Evolutionary conservation across 1,140 invertebrate genomes (phyloP), one percentile per base, ranked within the genome.

Genomic region (Drosophila equinoxialis): DNA sequence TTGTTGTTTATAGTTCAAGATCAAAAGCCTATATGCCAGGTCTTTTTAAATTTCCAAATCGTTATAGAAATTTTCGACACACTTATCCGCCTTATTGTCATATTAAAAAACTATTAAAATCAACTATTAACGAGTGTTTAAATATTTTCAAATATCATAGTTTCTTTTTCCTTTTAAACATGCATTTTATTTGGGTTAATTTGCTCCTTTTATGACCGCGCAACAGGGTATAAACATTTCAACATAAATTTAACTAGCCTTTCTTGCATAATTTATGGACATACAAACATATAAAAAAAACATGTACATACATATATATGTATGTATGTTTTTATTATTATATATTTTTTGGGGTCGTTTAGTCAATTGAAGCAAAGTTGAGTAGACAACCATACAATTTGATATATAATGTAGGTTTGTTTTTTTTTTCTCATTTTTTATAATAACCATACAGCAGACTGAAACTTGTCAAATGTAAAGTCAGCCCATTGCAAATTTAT

Each of bases 401-500:
- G 26, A 59, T 14, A 20, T 13, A 59, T 58, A 57, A 14, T 37
- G 30, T 37, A 35, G 1, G 13, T 6, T 5, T 30, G 35, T 45
- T 61, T 17, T n/a, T 17, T n/a, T 37, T 1, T 33, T 23, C 10
- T 48, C 59, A 33, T 33, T 20, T 45, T 42, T 69, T 57, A 42
- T 17, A 60, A 60, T 70, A 67, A 33, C 60, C 63, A 54, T 61
- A 57, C 5, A 55, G 48, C 48, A 55, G 54, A 8, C 45, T 17
- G 7, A 11, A 23, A 20, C 45, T 51, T 51, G 17, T 51, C 45
- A 70, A 58, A 58, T 58, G 48, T 39, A 65, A 20, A 55, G 42
- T 62, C 61, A 35, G 10, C 17, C 45, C 17, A 51, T 68, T 74
- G 70, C 65, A 73, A 79, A 79, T 79, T 66, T 80, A 84, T 84